These are phyloP conservation scores for Corella eumyota DNA, from an alignment of 23 tunicate species.

Conservation along the genomic window DNA sequence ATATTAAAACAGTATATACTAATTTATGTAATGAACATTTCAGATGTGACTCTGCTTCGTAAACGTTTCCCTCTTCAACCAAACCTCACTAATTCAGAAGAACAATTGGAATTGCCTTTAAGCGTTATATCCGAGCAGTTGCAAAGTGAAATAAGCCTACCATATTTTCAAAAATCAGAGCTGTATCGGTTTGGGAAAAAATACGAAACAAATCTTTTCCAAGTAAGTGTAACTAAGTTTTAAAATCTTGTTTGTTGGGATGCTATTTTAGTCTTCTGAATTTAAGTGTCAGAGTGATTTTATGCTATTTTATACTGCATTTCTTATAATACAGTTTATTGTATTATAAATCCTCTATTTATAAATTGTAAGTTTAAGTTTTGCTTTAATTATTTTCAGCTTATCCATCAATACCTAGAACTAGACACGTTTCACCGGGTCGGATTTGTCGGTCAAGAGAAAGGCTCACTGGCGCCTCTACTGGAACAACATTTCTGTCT, in stretches of 20 bases:
- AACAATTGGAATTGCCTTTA: constrained; percentile 6
- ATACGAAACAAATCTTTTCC: constrained; percentile 27
- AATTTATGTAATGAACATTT: too few relatives aligned
- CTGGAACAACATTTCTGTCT: constrained; percentile 74
- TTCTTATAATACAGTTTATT: too few relatives aligned
- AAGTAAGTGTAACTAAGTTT: constrained; percentile 8
- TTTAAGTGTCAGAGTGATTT: too few relatives aligned
- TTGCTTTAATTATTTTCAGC: constrained; percentile 16
- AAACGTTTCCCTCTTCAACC: background rate
- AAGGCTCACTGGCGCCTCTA: constrained; percentile 33
- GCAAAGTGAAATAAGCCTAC: constrained; percentile 28
- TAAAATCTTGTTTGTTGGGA: too few relatives aligned
- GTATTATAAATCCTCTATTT: too few relatives aligned
- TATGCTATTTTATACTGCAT: too few relatives aligned
- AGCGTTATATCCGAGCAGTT: constrained; percentile 33
- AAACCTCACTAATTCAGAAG: background rate
- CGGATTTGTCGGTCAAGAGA: constrained; percentile 64
- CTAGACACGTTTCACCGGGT: constrained; percentile 67
- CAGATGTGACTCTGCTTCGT: too few relatives aligned
- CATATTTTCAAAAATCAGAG: constrained; percentile 16
- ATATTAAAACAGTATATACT: too few relatives aligned
- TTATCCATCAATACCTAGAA: constrained; percentile 65
- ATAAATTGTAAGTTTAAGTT: too few relatives aligned
- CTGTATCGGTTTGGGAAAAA: constrained; percentile 30
- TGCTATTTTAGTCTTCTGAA: too few relatives aligned